Evolutionary conservation across 1,140 invertebrate genomes (phyloP).

Genomic region (Heliconius eleuchia): DNA sequence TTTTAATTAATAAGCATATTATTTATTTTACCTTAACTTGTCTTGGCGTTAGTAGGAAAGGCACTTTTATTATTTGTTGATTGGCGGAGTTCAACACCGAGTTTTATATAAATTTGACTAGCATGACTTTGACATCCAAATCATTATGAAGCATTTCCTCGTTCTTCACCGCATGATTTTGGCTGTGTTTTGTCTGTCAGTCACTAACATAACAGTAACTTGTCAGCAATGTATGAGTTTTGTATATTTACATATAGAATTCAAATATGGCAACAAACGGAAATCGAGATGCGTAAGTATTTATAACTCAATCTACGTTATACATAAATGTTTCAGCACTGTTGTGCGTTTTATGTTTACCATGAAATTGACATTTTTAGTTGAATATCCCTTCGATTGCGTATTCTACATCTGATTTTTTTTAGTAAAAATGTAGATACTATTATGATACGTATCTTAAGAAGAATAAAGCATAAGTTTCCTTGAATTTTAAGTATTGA

Average conservation of each 20-base stretch:
- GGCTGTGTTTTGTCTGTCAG: too few relatives aligned
- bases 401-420: neutral
- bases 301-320: conserved; percentile 30
- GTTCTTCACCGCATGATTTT: too few relatives aligned
- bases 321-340: conserved; percentile 31
- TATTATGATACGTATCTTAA: neutral
- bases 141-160: too few relatives aligned
- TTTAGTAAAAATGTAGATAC: neutral
- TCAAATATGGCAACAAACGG: neutral
- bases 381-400: conserved; percentile 17
- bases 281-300: conserved; percentile 17
- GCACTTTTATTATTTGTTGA: too few relatives aligned
- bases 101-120: too few relatives aligned
- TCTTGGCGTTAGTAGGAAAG: too few relatives aligned
- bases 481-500: neutral
- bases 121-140: too few relatives aligned
- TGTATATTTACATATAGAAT: neutral
- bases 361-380: conserved; percentile 40
- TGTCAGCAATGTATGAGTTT: too few relatives aligned
- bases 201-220: too few relatives aligned
- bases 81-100: too few relatives aligned
- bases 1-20: too few relatives aligned
- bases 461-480: neutral
- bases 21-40: too few relatives aligned
- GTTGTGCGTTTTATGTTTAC: conserved; percentile 29